These are phyloP conservation scores for Xanthia togata DNA, from an alignment of 2,888 invertebrate species.

Conservation along the genomic window DNA sequence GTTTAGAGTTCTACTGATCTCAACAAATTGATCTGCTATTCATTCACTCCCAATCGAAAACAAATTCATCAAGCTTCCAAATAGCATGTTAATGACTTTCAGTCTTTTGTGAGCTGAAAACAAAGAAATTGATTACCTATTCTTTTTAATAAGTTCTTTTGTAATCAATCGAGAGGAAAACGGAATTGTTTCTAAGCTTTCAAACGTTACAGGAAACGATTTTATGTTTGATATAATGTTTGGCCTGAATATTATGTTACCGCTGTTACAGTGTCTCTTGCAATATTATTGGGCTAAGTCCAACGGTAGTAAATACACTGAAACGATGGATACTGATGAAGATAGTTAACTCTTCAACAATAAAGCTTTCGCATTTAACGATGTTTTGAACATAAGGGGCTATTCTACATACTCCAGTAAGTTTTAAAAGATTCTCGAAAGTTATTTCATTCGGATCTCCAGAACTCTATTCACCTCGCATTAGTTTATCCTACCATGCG, in stretches of 20 bases:
- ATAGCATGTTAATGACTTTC: conserved; percentile 37
- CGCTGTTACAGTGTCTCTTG: conserved; percentile 7
- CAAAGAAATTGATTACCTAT: conserved; percentile 41
- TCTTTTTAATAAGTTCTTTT: conserved; percentile 36
- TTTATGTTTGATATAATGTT: conserved; percentile 8
- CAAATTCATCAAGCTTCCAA: conserved; percentile 17
- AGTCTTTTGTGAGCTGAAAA: conserved; percentile 36
- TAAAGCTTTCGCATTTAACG: conserved; percentile 19
- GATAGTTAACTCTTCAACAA: conserved; percentile 19
- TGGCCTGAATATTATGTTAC: conserved; percentile 34
- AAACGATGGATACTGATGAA: conserved; percentile 16
- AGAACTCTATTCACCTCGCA: conserved; percentile 63
- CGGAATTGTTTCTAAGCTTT: conserved; percentile 17
- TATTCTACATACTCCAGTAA: conserved; percentile 19
- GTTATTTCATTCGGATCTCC: neutral
- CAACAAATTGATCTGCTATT: conserved; percentile 21
- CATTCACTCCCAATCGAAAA: conserved; percentile 11
- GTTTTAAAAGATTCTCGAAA: conserved; percentile 6
- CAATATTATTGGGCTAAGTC: conserved; percentile 46
- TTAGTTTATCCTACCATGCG: conserved; percentile 66
- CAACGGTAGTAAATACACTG: conserved; percentile 35
- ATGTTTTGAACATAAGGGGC: conserved; percentile 22
- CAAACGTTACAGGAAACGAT: conserved; percentile 2
- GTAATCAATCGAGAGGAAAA: conserved; percentile 18
- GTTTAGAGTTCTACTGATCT: conserved; percentile 20